Evolutionary conservation across 2,888 invertebrate species (phyloP), one percentile per base, ranked within the genome.

Genomic region (Hofmannophila pseudospretella): DNA sequence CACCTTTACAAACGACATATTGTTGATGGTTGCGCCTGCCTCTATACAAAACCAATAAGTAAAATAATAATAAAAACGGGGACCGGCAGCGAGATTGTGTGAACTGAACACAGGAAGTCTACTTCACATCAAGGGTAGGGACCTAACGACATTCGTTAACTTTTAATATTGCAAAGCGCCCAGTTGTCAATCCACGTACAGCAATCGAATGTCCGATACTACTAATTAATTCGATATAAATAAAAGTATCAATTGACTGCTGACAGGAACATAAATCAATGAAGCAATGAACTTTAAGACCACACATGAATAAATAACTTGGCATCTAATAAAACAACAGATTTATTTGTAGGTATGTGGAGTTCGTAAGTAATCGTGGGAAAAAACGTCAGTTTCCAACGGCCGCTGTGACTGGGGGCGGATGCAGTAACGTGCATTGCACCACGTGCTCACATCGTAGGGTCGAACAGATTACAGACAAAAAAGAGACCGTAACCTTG

Each of bases 1-100:
- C 79, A 78, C 79, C 79, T 80, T 77, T 80, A 76, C 67, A 75
- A 76, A 73, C 79, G 79, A 78, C 77, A 79, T 79, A 82, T 79
- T 81, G 82, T 78, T 75, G 77, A 80, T 76, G 74, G 69, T 76
- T 63, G 76, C 32, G 37, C 73, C 67, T 66, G 72, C 76, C 68
- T 75, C 67, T 73, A 79, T 74, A 69, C 72, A 78, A 77, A 78
- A 80, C 77, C 78, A 75, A 81, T 80, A 79, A 77, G 70, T 74
- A 78, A 76, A n/a, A 78, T 80, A 81, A 80, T 80, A 81, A 78
- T 78, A 77, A 70, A n/a, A 71, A 72, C 64, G 64, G 77, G 80
- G 74, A 68, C 64, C 57, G 60, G 58, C 63, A 66, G 58, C 66
- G 69, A 72, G 74, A 74, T 75, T 80, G 78, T 78, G 77, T 72